These are phyloP conservation scores for Enteromius mattozi DNA, from an alignment of 2,797 vertebrate genomes.

Conservation along the genomic window DNA sequence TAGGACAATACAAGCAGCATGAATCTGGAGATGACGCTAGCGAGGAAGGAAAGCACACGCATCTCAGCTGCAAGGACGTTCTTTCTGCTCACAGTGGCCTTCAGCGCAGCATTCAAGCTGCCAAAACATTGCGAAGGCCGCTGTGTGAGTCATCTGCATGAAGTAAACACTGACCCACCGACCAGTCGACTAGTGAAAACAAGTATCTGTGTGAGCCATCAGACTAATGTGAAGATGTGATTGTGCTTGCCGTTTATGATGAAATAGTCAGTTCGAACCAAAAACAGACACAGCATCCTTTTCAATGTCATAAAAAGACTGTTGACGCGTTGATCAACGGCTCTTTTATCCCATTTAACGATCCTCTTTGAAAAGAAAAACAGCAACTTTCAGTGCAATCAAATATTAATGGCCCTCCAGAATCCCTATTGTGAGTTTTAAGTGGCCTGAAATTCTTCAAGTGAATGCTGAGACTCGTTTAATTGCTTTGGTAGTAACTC, in stretches of 20 bases:
- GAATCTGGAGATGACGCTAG: background rate
- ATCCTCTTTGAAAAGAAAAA: slow-evolving; percentile 10
- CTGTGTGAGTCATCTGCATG: slow-evolving; percentile 8
- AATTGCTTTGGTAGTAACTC: slow-evolving; percentile 23
- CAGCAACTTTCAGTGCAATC: slow-evolving; percentile 27
- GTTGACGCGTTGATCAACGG: background rate
- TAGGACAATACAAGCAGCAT: slow-evolving; percentile 7
- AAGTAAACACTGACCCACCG: background rate
- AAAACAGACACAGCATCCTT: background rate
- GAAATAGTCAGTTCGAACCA: background rate
- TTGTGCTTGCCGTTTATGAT: background rate
- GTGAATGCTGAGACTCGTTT: slow-evolving; percentile 7
- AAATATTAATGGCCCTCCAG: slow-evolving; percentile 38
- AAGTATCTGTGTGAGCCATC: background rate
- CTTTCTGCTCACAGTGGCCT: background rate
- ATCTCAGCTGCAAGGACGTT: background rate
- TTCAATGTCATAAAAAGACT: background rate
- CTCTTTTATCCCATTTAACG: slow-evolving; percentile 15
- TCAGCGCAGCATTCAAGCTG: background rate
- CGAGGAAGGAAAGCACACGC: no score
- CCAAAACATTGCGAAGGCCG: slow-evolving; percentile 5
- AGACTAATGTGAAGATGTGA: background rate
- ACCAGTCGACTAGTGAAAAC: background rate
- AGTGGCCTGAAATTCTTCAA: slow-evolving; percentile 41
- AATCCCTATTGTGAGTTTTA: slow-evolving; percentile 30